Percentiles rank a stretch among this genome's conserved stretches.
Conservation (phyloP, 2,888 invertebrate species). For the Nemoura dubitans region DNA sequence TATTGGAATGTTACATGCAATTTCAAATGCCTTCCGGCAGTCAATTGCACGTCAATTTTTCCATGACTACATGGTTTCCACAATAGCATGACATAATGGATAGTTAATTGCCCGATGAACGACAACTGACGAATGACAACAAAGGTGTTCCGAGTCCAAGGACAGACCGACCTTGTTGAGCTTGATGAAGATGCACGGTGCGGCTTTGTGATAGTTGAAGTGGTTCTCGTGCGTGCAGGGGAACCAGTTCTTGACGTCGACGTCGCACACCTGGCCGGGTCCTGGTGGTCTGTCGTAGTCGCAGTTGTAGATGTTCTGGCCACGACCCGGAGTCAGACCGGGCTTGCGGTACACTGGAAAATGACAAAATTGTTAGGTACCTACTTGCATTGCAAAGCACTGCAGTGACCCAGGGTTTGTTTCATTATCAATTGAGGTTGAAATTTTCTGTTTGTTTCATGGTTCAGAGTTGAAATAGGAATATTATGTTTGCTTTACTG, state of each 20-base stretch:
- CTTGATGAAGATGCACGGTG: conserved; percentile 94
- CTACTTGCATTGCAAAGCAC: too few relatives aligned
- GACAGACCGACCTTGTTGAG: conserved; percentile 77
- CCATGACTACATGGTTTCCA: neutral
- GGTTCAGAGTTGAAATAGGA: too few relatives aligned
- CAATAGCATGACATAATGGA: neutral
- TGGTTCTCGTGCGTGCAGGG: conserved; percentile 85
- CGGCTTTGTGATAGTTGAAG: conserved; percentile 90
- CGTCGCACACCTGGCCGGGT: conserved; percentile 84
- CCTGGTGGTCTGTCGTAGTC: conserved; percentile 76
- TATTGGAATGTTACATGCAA: neutral
- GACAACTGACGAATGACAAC: neutral
- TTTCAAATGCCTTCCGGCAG: neutral
- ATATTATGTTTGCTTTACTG: too few relatives aligned
- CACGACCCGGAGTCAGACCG: conserved; percentile 75
- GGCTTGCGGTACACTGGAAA: conserved; percentile 76
- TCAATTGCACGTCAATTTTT: neutral
- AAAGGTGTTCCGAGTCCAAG: neutral
- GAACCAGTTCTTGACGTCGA: conserved; percentile 82
- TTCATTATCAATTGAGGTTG: too few relatives aligned
- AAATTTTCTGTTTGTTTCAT: too few relatives aligned
- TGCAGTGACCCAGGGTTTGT: too few relatives aligned
- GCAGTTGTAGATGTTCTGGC: conserved; percentile 80
- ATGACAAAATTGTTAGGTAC: neutral
- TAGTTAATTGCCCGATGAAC: neutral